Evolutionary conservation across 2,113 vertebrate species (phyloP), one percentile per base, ranked within the genome.

Genomic region (Paratilapia polleni): DNA sequence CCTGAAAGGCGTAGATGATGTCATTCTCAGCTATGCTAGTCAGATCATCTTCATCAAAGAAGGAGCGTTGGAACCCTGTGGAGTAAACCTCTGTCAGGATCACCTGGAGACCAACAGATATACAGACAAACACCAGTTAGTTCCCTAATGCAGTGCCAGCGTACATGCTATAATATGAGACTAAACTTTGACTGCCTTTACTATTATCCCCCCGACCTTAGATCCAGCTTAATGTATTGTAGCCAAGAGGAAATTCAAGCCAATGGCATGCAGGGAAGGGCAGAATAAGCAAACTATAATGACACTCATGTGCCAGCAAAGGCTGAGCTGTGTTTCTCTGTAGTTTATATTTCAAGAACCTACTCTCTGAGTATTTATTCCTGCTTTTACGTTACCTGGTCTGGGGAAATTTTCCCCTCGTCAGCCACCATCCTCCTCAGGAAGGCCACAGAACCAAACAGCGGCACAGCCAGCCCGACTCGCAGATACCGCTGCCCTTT

Each of bases 11-110:
- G 4, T 98, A 99, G 82, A 99, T 92, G 1, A 96, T 91, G 10
- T 96, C 97, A 2, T 94, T 96, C 58, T 97, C 96, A 0, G 96
- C 96, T 0, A 98, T 95, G 52, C 90, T 85, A 17, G 95, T 96
- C 91, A 99, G 93, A 78, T 97, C 97, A 2, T 98, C 97, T 22
- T 96, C 93, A 28, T 99, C 97, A 0, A 95, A 96, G 91, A 99
- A 97, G 15, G 98, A 99, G 83, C 97, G 97, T 80, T 97, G 97
- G 95, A 98, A 96, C 1, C 98, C 98, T 11, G 88, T 95, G 26
- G 97, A 93, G 88, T 96, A 96, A 85, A 99, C 78, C 92, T 99
- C 98, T 1, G 96, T 96, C 93, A 99, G 96, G 93, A 99, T 97
- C 87, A 99, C 97, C 98, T 99, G 89, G 31, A 76, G 57, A 73